Evolutionary conservation across 2,888 invertebrate genomes (phyloP), one percentile per base, ranked within the genome.

Genomic region (Drosophila prolongata): DNA sequence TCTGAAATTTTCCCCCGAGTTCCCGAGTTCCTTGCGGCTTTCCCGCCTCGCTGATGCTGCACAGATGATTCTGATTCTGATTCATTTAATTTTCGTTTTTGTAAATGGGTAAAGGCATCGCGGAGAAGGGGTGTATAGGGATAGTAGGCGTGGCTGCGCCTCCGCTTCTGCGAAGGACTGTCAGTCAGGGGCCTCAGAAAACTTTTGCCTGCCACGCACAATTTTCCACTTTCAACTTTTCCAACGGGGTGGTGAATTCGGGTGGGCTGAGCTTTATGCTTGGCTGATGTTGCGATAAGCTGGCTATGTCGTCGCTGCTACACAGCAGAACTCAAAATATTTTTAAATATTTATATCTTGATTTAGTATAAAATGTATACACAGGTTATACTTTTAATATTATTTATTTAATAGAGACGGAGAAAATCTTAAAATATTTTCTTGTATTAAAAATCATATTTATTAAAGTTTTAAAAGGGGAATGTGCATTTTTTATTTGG

Each of bases 281-380:
- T 85, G 85, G 87, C 79, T 85, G 87, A 87, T 85, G 85, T 85
- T 87, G 85, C 85, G 85, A 85, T 85, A 85, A 85, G 85, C 87
- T 72, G 82, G 68, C 81, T 72, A 74, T 68, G 79, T 77, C 73
- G 80, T 62, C 66, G 74, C 59, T 56, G 66, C 35, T 49, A 38
- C 78, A 64, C 49, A 3, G 27, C 1, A 30, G 16, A 43, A 35
- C 9, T n/a, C n/a, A 38, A n/a, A n/a, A 8, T 14, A 6, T 14
- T 40, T 40, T 9, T 14, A 40, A 14, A 14, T 13, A 6, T 37
- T 13, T 37, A 5, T 24, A 24, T 24, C 4, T 24, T 24, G 3
- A 3, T 24, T 24, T 24, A 24, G 24, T 24, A 24, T 24, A 24
- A 24, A 24, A 24, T 24, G 3, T 4, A 24, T 24, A 16, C 16